phyloP scores from a whole-genome alignment of 2,888 invertebrate genomes.

The Metopia argyrocephala region DNA sequence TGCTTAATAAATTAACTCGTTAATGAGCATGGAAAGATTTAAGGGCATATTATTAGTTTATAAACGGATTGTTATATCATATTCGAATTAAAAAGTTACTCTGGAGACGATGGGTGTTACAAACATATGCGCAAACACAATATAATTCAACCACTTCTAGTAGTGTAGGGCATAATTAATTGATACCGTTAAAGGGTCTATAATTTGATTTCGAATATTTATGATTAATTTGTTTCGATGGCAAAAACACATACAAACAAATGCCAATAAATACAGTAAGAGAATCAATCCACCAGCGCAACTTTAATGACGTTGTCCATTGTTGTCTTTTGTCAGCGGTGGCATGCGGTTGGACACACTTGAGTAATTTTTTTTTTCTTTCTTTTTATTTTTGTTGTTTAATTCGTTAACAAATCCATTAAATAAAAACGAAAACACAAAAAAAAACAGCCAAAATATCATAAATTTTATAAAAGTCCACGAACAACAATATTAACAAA shows the following conservation, averaged over 20 bases:
- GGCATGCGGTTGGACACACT: slow-evolving; percentile 67
- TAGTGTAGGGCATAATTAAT: too few relatives aligned
- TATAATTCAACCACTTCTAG: too few relatives aligned
- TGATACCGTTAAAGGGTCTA: slow-evolving; percentile 40
- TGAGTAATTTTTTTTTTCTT: slow-evolving; percentile 68
- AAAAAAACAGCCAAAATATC: slow-evolving; percentile 35
- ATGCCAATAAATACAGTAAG: slow-evolving; percentile 4
- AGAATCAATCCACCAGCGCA: slow-evolving; percentile 32
- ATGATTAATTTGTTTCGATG: slow-evolving; percentile 41
- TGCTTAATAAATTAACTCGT: too few relatives aligned
- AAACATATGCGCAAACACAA: too few relatives aligned
- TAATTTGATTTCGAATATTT: slow-evolving; percentile 31
- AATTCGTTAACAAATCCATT: slow-evolving; percentile 28
- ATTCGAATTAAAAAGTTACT: too few relatives aligned
- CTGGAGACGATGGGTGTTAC: too few relatives aligned
- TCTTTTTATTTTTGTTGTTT: not conserved
- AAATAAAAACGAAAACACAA: slow-evolving; percentile 20
- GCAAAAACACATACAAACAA: not conserved
- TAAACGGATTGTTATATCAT: too few relatives aligned
- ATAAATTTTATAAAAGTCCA: slow-evolving; percentile 60
- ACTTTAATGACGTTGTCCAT: slow-evolving; percentile 20
- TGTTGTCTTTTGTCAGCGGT: slow-evolving; percentile 33
- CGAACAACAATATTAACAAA: slow-evolving; percentile 61
- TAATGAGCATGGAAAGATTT: too few relatives aligned
- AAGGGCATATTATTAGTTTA: too few relatives aligned